Base-by-base conservation (phyloP, 2,888 invertebrate genomes). In the Melangyna quadrimaculata region DNA sequence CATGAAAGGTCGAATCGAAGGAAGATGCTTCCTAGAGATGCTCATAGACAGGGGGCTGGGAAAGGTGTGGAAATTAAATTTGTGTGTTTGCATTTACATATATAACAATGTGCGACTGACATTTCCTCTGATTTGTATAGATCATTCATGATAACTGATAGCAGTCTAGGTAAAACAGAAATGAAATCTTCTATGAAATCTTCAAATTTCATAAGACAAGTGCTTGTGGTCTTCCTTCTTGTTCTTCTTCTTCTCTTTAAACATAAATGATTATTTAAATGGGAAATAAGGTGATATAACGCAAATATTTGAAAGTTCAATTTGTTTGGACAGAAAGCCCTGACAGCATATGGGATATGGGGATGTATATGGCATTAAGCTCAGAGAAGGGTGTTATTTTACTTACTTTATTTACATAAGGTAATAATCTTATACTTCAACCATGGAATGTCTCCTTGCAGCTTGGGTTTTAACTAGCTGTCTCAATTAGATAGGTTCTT, bases 161-260 rank as follows among this genome's bases (percentile, higher is more conserved):
- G 9, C 14, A 24, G 5, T 6, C 70, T 78, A 73, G 74, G 70
- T 69, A 78, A 73, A n/a, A n/a, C n/a, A n/a, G n/a, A n/a, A n/a
- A 22, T 70, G 43, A 43, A 17, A 83, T 78, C 69, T 78, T 51
- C 24, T 27, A 12, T 35, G 19, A 70, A 78, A 82, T 78, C 78
- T 74, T 55, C 14, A 29, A 73, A 45, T 55, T 53, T 59, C 53
- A 57, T 57, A 43, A 14, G 8, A 59, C 35, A 37, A 22, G 9
- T 1, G 8, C 12, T 17, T 51, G n/a, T n/a, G 61, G 53, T 61
- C 7, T n/a, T 8, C 45, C 65, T 53, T 78, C 63, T 73, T 8
- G 14, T 10, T 10, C n/a, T 35, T 2, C 17, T 55, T 29, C 2
- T 17, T 1, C 12, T 57, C 1, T 57, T 14, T 57, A 43, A 43